A percentile compares a stretch with the other conserved stretches of the same genome.
Evolutionary conservation across 53 echinoderm and acorn worm species (phyloP).

Genomic region (Mesocentrotus franciscanus): DNA sequence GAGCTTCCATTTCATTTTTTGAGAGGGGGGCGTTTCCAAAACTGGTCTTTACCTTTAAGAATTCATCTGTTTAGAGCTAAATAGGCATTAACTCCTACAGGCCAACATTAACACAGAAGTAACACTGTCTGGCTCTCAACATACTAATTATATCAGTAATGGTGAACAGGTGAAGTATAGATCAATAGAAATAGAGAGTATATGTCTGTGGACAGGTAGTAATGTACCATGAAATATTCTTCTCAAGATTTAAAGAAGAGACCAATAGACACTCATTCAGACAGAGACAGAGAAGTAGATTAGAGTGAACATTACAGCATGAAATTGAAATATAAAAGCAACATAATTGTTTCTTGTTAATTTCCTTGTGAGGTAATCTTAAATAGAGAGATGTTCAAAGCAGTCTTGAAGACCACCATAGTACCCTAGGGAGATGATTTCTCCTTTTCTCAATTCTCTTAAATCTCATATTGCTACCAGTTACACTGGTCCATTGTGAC

Average conservation of each 20-base stretch:
- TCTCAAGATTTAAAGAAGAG: not conserved
- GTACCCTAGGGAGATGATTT: not conserved
- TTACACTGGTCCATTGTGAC: slow-evolving; percentile 20
- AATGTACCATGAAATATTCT: not conserved
- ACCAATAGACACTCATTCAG: not conserved
- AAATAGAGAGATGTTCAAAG: not conserved
- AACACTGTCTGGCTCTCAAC: too few species aligned
- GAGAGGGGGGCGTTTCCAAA: too few species aligned
- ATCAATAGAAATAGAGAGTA: too few species aligned
- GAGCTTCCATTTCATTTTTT: too few species aligned
- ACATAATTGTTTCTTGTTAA: not conserved
- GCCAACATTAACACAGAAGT: too few species aligned
- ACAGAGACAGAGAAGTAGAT: not conserved
- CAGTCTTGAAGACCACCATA: not conserved
- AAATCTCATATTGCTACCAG: slow-evolving; percentile 16
- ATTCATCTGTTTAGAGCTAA: too few species aligned
- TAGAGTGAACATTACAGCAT: not conserved
- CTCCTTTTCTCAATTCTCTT: not conserved
- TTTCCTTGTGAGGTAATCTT: not conserved
- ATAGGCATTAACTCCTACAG: too few species aligned
- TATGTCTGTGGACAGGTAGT: not conserved
- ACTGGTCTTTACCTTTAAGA: too few species aligned
- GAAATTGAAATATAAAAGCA: not conserved
- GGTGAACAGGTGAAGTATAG: too few species aligned
- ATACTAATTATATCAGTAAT: too few species aligned